These are phyloP conservation scores for Labeo rohita DNA, from an alignment of 2,113 vertebrate genomes.

Conservation along the genomic window DNA sequence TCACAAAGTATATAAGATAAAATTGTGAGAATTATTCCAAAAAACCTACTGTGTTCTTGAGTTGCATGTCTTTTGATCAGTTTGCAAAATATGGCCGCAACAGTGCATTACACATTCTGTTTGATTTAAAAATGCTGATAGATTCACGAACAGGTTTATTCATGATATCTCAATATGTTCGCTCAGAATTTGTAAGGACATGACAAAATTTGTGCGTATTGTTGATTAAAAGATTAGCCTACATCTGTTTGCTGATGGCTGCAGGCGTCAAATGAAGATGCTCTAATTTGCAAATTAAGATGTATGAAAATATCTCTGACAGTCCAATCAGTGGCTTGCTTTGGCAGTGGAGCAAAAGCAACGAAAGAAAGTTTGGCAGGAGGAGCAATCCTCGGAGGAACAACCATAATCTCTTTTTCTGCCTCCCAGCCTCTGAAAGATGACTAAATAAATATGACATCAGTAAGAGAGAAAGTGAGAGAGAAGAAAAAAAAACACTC, in stretches of 20 bases:
- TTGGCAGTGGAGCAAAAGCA: slow-evolving; percentile 65
- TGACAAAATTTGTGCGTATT: slow-evolving; percentile 17
- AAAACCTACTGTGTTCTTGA: not conserved
- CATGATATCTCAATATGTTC: slow-evolving; percentile 22
- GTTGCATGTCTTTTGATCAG: not conserved
- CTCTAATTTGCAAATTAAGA: slow-evolving; percentile 94
- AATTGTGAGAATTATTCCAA: not conserved
- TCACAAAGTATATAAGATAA: not conserved
- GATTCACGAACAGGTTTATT: slow-evolving; percentile 16
- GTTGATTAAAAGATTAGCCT: slow-evolving; percentile 53
- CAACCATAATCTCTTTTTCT: slow-evolving; percentile 86
- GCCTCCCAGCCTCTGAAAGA: slow-evolving; percentile 81
- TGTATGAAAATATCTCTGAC: slow-evolving; percentile 84
- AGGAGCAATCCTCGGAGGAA: slow-evolving; percentile 81
- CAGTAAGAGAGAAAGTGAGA: slow-evolving; percentile 53
- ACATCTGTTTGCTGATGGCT: slow-evolving; percentile 60
- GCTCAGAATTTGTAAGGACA: slow-evolving; percentile 28
- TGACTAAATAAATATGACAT: slow-evolving; percentile 88
- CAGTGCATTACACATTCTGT: not conserved
- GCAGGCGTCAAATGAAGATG: slow-evolving; percentile 69
- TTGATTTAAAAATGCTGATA: slow-evolving; percentile 12
- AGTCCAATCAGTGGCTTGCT: slow-evolving; percentile 85
- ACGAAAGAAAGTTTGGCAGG: slow-evolving; percentile 77
- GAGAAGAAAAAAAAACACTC: slow-evolving; percentile 66
- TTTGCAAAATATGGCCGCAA: not conserved